Evolutionary conservation across 2,113 vertebrate genomes (phyloP).

Genomic region (Amblyopsis rosae): DNA sequence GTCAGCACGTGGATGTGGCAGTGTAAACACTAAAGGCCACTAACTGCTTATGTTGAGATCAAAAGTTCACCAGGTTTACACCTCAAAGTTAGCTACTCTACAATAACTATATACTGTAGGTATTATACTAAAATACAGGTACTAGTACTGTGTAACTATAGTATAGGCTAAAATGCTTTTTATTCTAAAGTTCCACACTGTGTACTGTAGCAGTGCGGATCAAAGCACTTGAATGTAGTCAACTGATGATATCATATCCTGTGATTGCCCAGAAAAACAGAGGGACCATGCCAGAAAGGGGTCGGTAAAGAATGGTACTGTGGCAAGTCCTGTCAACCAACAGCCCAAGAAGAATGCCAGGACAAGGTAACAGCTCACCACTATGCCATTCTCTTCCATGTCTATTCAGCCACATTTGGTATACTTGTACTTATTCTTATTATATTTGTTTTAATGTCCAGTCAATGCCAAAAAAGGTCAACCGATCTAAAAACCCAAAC

Average conservation of each 20-base stretch:
- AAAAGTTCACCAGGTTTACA: neutral
- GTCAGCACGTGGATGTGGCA: neutral
- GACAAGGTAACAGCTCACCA: slow-evolving; percentile 83
- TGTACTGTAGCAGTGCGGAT: neutral
- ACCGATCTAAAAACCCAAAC: slow-evolving; percentile 26
- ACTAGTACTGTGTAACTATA: neutral
- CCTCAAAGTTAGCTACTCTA: neutral
- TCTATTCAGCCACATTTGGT: slow-evolving; percentile 14
- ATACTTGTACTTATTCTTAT: slow-evolving; percentile 25
- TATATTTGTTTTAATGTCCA: slow-evolving; percentile 5
- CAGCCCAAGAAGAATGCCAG: slow-evolving; percentile 98
- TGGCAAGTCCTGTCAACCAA: slow-evolving; percentile 96
- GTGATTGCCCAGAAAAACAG: slow-evolving; percentile 89
- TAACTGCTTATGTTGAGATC: neutral
- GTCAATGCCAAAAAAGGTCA: slow-evolving; percentile 10
- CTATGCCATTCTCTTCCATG: slow-evolving; percentile 11
- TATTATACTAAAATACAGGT: neutral
- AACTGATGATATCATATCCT: slow-evolving; percentile 55
- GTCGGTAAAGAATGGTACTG: slow-evolving; percentile 91
- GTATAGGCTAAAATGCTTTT: neutral
- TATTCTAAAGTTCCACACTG: neutral
- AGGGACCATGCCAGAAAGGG: slow-evolving; percentile 94
- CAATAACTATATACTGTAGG: neutral
- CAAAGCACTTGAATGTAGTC: neutral
- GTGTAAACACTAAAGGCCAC: neutral